A percentile compares a stretch with the other conserved stretches of the same genome.
These are phyloP conservation scores for Tapera naevia DNA, from an alignment of 2,797 vertebrate species.

Conservation along the genomic window DNA sequence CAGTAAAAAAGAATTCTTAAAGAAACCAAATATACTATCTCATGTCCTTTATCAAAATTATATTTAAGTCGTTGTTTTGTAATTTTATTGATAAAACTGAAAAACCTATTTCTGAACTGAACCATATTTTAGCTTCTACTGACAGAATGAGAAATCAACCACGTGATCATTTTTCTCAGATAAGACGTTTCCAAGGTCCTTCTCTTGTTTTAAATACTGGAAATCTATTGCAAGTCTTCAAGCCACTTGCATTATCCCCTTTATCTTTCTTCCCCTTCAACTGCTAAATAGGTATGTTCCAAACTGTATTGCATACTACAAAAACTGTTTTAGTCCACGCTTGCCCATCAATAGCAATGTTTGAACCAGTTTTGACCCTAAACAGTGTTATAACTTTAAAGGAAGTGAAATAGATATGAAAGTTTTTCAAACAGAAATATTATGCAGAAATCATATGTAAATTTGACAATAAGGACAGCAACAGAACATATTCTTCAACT, in stretches of 20 bases:
- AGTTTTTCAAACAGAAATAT: neutral
- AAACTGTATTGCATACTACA: neutral
- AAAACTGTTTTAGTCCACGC: neutral
- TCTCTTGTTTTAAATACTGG: neutral
- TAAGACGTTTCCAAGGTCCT: neutral
- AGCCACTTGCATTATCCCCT: neutral
- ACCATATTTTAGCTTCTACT: neutral
- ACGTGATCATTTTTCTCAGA: neutral
- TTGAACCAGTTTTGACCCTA: neutral
- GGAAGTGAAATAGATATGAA: neutral
- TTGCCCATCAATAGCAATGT: neutral
- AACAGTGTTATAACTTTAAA: neutral
- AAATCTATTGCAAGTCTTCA: neutral
- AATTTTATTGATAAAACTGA: neutral
- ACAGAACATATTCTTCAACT: neutral
- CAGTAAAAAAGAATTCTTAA: neutral
- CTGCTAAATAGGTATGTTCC: neutral
- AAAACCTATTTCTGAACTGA: neutral
- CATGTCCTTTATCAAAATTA: neutral
- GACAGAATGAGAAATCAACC: neutral
- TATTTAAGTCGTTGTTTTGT: neutral
- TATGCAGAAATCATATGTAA: neutral
- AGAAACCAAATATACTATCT: neutral
- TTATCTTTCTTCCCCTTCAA: neutral
- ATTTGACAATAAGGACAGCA: neutral